These are phyloP conservation scores for Pipistrellus pipistrellus DNA, from an alignment of 2,797 vertebrate species.

Conservation along the genomic window DNA sequence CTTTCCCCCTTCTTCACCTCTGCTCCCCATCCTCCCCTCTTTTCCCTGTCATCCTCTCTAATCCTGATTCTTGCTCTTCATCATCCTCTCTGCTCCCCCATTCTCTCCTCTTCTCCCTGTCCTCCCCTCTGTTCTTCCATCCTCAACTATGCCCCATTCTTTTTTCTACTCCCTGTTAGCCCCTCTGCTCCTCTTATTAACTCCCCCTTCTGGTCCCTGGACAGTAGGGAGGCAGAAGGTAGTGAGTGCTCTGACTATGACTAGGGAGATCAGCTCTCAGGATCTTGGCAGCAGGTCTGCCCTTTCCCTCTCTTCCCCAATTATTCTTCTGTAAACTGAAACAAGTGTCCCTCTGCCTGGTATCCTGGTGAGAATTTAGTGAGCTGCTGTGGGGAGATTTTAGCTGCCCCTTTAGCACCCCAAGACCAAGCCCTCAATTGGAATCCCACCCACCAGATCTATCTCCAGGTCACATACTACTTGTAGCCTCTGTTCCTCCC, in stretches of 20 bases:
- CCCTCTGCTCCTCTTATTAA: not conserved
- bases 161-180: not conserved
- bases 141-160: not conserved
- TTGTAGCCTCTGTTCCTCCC: not conserved
- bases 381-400: accelerated
- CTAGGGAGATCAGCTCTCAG: not conserved
- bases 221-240: too few relatives aligned
- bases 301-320: accelerated
- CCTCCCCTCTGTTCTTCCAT: not conserved
- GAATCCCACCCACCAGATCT: not conserved
- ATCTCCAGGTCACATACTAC: accelerated
- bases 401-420: not conserved
- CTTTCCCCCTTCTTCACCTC: not conserved
- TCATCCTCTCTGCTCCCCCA: not conserved
- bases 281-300: accelerated
- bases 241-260: not conserved
- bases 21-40: too few relatives aligned
- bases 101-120: not conserved
- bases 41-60: not conserved
- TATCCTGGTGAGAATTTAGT: not conserved
- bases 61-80: too few relatives aligned
- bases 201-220: not conserved
- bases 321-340: not conserved
- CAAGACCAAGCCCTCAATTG: not conserved
- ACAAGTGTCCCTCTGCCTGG: not conserved